Percentiles rank a stretch among this genome's conserved stretches.
phyloP scores from a whole-genome alignment of 1,140 invertebrate species.

The Dendrolimus punctatus region DNA sequence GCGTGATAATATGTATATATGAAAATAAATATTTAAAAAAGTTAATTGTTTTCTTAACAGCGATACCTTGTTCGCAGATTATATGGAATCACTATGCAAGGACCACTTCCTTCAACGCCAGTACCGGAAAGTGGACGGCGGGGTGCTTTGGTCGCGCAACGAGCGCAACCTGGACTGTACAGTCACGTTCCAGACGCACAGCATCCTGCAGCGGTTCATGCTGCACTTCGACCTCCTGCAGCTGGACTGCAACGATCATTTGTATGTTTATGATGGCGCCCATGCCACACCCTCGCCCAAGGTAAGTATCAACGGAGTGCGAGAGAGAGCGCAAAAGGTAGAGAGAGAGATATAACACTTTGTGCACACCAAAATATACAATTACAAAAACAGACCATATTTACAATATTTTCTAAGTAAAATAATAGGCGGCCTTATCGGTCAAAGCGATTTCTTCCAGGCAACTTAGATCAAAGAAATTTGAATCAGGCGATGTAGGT shows the following conservation, averaged over 20 bases:
- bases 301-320: constrained; percentile 68
- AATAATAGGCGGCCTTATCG: too few relatives aligned
- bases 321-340: too few relatives aligned
- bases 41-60: too few relatives aligned
- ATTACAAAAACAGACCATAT: too few relatives aligned
- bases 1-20: too few relatives aligned
- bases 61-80: constrained; percentile 78
- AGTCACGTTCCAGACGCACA: constrained; percentile 94
- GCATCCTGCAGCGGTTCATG: constrained; percentile 94
- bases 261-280: constrained; percentile 93
- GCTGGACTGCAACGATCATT: constrained; percentile 94
- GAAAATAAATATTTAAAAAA: too few relatives aligned
- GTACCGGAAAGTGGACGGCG: constrained; percentile 92
- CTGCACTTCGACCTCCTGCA: constrained; percentile 86
- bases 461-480: too few relatives aligned
- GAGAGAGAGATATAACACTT: too few relatives aligned
- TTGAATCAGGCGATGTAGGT: too few relatives aligned
- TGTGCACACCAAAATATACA: too few relatives aligned
- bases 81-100: constrained; percentile 89
- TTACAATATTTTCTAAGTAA: too few relatives aligned
- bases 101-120: constrained; percentile 88
- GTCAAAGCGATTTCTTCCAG: too few relatives aligned
- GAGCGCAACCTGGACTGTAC: constrained; percentile 92
- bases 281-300: constrained; percentile 89
- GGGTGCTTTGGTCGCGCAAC: constrained; percentile 89